Evolutionary conservation across 2,888 invertebrate species (phyloP).

Genomic region (Capitulum mitella): DNA sequence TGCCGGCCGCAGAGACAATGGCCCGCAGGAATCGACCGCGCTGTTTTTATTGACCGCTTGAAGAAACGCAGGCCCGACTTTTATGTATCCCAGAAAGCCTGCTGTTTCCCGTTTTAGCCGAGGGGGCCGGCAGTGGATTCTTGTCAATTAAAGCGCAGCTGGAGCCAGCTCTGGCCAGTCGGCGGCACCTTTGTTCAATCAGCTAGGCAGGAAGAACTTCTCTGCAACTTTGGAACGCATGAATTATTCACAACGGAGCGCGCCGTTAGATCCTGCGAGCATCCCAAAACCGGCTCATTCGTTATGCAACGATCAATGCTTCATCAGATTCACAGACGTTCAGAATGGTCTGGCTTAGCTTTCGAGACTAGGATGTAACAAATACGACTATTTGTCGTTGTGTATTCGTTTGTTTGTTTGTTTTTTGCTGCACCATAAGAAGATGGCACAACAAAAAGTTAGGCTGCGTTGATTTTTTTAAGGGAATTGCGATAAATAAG

Average conservation of each 20-base stretch:
- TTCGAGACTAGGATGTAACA: no score
- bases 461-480: no score
- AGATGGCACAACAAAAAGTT: no score
- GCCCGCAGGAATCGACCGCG: not conserved
- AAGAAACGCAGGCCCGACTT: slow-evolving; percentile 3
- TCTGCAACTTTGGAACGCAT: not conserved
- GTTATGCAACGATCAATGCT: no score
- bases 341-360: no score
- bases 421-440: no score
- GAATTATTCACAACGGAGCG: not conserved
- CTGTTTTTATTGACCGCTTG: not conserved
- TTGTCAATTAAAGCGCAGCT: not conserved
- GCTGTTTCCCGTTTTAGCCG: not conserved
- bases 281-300: no score
- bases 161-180: not conserved
- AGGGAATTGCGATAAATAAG: no score
- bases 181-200: not conserved
- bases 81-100: not conserved
- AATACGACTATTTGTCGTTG: no score
- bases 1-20: slow-evolving; percentile 9
- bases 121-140: not conserved
- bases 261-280: no score
- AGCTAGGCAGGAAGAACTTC: slow-evolving; percentile 2
- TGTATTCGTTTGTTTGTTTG: no score
- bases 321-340: no score